phyloP scores from a whole-genome alignment of 92 coral and sea anemone species.

The Hydrozoanthus gracilis region DNA sequence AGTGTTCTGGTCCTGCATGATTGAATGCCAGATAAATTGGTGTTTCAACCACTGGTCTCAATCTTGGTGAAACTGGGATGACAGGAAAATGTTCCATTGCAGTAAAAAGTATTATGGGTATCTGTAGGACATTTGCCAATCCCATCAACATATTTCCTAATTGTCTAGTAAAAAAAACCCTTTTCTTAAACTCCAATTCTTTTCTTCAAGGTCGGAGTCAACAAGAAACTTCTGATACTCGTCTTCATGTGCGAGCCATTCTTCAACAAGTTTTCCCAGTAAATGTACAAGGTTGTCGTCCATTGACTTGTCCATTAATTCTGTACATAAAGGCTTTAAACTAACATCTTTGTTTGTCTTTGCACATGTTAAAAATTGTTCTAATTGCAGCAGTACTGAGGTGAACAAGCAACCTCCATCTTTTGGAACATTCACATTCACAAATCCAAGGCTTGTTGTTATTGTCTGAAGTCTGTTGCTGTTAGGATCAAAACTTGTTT shows the following conservation, averaged over 20 bases:
- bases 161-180: slow-evolving; percentile 47
- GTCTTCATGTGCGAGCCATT: slow-evolving; percentile 42
- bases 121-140: too few species aligned
- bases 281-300: not conserved
- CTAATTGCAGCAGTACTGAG: slow-evolving; percentile 50
- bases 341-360: not conserved
- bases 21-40: slow-evolving; percentile 54
- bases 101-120: slow-evolving; percentile 33
- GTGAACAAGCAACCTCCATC: slow-evolving; percentile 64
- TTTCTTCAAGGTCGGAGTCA: slow-evolving; percentile 51
- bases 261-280: slow-evolving; percentile 34
- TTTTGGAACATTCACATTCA: slow-evolving; percentile 46
- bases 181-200: slow-evolving; percentile 29
- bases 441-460: slow-evolving; percentile 47
- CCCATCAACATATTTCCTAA: slow-evolving; percentile 50
- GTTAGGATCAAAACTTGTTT: slow-evolving; percentile 40
- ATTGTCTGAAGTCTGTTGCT: slow-evolving; percentile 32
- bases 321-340: not conserved
- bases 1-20: slow-evolving; percentile 58
- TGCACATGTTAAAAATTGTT: slow-evolving; percentile 31
- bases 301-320: not conserved
- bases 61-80: slow-evolving; percentile 51
- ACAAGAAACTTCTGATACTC: slow-evolving; percentile 48
- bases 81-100: slow-evolving; percentile 35
- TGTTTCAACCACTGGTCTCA: too few species aligned